Evolutionary conservation across 2,888 invertebrate genomes (phyloP).

Genomic region (Syrphus vitripennis): DNA sequence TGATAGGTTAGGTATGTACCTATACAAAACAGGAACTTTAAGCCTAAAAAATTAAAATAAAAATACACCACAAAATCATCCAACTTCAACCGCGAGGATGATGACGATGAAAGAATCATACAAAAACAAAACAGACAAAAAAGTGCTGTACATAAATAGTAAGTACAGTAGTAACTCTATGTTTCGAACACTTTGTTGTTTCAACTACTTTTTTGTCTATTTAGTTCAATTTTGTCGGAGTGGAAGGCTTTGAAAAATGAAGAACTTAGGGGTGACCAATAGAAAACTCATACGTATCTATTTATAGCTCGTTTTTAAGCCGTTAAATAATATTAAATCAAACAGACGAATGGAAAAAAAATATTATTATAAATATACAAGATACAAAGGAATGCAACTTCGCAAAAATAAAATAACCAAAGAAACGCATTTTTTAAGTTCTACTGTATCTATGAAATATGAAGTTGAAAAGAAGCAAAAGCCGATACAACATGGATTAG

Average conservation of each 20-base stretch:
- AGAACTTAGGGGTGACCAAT: too few relatives aligned
- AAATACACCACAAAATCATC: not conserved
- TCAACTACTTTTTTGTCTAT: too few relatives aligned
- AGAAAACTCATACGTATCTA: too few relatives aligned
- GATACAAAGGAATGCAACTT: too few relatives aligned
- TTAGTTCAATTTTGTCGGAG: too few relatives aligned
- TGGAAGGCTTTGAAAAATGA: too few relatives aligned
- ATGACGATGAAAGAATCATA: not conserved
- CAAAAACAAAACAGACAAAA: not conserved
- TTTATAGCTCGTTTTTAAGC: too few relatives aligned
- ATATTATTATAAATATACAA: too few relatives aligned
- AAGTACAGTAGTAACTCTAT: not conserved
- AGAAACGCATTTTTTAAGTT: too few relatives aligned
- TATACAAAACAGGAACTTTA: not conserved
- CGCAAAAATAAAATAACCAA: too few relatives aligned
- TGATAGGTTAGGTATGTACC: not conserved
- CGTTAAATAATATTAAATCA: too few relatives aligned
- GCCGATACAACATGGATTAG: constrained; percentile 59
- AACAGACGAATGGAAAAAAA: too few relatives aligned
- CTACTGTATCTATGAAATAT: not conserved
- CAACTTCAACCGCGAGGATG: not conserved
- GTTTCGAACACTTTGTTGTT: not conserved
- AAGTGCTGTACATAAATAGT: not conserved
- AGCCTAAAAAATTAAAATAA: not conserved
- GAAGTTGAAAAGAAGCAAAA: constrained; percentile 32